phyloP scores from a whole-genome alignment of 2,797 vertebrate species.

The Cygnus olor region DNA sequence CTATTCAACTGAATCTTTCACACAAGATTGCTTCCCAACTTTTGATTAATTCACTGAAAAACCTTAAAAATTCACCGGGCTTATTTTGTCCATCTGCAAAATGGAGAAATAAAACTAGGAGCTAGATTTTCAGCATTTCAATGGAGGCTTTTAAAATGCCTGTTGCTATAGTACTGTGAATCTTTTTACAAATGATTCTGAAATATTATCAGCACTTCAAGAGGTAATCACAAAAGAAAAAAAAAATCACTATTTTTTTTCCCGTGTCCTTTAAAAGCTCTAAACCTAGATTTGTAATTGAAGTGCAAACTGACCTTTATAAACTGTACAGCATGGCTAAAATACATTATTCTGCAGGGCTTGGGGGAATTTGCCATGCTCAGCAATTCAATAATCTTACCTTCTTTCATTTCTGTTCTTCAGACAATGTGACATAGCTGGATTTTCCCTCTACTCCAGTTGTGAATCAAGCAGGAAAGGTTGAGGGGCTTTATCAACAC shows the following conservation, averaged over 20 bases:
- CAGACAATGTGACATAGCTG: constrained; percentile 35
- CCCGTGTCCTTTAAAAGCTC: constrained; percentile 11
- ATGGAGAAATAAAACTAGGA: constrained; percentile 14
- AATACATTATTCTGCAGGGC: constrained; percentile 47
- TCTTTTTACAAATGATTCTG: constrained; percentile 36
- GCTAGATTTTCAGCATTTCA: not conserved
- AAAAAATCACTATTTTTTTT: not conserved
- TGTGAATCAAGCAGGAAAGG: not conserved
- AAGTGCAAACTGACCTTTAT: constrained; percentile 71
- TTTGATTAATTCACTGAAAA: not conserved
- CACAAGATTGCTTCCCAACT: not conserved
- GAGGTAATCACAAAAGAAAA: constrained; percentile 27
- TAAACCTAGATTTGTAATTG: constrained; percentile 53
- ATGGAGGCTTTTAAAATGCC: not conserved
- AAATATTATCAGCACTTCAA: constrained; percentile 44
- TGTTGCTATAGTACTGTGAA: constrained; percentile 43
- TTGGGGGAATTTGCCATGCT: constrained; percentile 51
- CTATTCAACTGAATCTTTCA: not conserved
- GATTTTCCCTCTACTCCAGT: constrained; percentile 19
- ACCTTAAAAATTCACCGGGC: not conserved
- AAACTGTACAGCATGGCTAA: constrained; percentile 25
- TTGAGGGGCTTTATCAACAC: not conserved
- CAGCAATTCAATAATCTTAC: constrained; percentile 44
- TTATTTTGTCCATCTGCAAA: constrained; percentile 9
- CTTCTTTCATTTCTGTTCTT: constrained; percentile 26